phyloP scores from a whole-genome alignment of 2,113 vertebrate genomes.

The Anas platyrhynchos region DNA sequence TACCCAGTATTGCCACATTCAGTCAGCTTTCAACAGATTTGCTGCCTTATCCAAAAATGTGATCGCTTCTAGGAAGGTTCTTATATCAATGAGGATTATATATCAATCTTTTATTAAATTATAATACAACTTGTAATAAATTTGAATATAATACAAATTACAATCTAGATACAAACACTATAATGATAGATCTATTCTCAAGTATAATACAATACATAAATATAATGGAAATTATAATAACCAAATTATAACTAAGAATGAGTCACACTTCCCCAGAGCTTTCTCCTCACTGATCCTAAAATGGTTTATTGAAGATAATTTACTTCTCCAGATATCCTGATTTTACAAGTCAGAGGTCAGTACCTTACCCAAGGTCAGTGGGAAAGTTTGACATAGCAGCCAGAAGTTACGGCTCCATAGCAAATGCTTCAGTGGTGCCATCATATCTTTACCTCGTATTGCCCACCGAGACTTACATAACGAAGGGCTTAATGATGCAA shows the following conservation, averaged over 20 bases:
- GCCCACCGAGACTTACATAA: background rate
- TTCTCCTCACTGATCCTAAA: background rate
- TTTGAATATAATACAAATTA: background rate
- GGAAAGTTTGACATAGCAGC: background rate
- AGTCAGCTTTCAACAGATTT: background rate
- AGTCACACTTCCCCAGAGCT: background rate
- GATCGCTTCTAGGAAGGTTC: background rate
- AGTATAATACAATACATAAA: background rate
- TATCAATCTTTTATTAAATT: background rate
- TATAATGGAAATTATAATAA: background rate
- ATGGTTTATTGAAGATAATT: background rate
- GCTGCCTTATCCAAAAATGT: background rate
- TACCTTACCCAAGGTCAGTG: background rate
- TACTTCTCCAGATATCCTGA: background rate
- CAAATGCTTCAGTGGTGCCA: background rate
- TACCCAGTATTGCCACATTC: background rate
- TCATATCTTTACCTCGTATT: background rate
- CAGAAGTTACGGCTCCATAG: background rate
- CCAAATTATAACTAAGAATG: background rate
- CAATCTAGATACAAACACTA: background rate
- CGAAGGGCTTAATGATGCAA: background rate
- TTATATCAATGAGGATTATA: background rate
- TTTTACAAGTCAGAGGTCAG: background rate
- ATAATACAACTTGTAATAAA: background rate
- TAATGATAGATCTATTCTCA: background rate